These are phyloP conservation scores for Hylomyscus alleni DNA, from an alignment of 2,797 vertebrate species.

Conservation along the genomic window DNA sequence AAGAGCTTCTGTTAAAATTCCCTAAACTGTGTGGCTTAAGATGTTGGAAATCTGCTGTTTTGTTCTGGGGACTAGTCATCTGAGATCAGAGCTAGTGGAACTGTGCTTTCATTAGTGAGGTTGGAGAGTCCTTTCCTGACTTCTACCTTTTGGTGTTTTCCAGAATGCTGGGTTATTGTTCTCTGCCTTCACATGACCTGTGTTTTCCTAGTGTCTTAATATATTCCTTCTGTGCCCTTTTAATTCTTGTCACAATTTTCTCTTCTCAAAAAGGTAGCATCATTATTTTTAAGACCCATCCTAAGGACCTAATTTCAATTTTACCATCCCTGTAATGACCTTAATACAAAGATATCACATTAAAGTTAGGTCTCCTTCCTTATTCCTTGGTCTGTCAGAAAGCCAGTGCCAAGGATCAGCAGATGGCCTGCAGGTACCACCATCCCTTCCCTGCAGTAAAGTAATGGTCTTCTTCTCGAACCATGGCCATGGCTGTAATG, in stretches of 20 bases:
- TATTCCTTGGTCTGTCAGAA: constrained; percentile 1
- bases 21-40: background rate
- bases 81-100: background rate
- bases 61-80: background rate
- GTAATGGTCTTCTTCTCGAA: background rate
- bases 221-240: background rate
- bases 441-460: background rate
- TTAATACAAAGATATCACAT: background rate
- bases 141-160: background rate
- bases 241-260: background rate
- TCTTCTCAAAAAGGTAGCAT: background rate
- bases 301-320: constrained; percentile 3
- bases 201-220: background rate
- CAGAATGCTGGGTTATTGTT: background rate
- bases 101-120: background rate
- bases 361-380: background rate
- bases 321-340: background rate
- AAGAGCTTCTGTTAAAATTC: background rate
- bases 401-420: background rate
- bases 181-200: fast-evolving
- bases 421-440: fast-evolving
- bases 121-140: background rate
- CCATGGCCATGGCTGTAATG: background rate
- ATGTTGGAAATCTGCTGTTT: background rate
- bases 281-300: background rate